Conservation (phyloP, 2,797 vertebrate species). For the Neosilurus hyrtlii region DNA sequence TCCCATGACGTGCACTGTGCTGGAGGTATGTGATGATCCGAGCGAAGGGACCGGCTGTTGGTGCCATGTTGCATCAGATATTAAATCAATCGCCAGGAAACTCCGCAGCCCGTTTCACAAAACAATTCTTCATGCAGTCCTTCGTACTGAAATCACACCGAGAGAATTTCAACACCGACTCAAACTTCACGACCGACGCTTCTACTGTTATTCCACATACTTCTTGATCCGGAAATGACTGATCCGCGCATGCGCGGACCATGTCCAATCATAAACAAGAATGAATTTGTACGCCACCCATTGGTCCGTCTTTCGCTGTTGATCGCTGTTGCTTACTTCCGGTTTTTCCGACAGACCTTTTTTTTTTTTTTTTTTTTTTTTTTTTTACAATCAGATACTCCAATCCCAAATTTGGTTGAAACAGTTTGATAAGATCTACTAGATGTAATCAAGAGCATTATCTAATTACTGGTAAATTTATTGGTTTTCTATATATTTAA, state of each 20-base stretch:
- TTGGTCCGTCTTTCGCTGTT: too few species aligned
- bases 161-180: background rate
- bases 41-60: conserved; percentile 59
- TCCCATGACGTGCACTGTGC: conserved; percentile 44
- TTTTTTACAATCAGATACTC: too few species aligned
- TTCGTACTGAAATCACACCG: background rate
- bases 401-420: too few species aligned
- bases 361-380: too few species aligned
- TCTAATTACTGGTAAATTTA: too few species aligned
- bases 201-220: too few species aligned
- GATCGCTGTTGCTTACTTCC: too few species aligned
- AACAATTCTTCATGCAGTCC: background rate
- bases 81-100: background rate
- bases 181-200: background rate
- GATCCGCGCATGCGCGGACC: conserved; percentile 18
- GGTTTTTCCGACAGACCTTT: too few species aligned
- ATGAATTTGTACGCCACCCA: background rate
- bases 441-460: too few species aligned
- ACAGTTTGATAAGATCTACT: too few species aligned
- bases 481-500: too few species aligned
- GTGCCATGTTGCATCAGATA: conserved; percentile 71
- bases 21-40: conserved; percentile 50
- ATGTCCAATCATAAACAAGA: background rate
- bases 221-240: conserved; percentile 5
- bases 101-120: background rate